These are phyloP conservation scores for Syrphus vitripennis DNA, from an alignment of 2,888 invertebrate genomes.

Conservation along the genomic window DNA sequence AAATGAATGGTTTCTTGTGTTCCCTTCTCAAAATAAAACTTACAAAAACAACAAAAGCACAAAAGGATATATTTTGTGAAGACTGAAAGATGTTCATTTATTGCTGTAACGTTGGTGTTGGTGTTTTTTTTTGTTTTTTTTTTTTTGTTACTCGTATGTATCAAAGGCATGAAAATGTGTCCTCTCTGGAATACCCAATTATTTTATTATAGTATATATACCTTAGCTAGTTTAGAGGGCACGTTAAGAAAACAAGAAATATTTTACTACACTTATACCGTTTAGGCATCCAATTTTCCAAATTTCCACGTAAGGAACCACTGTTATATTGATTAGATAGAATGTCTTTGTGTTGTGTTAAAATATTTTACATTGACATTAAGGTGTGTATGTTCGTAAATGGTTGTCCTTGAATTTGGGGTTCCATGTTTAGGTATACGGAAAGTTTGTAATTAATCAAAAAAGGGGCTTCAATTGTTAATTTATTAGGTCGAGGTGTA, in stretches of 20 bases:
- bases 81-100: constrained; percentile 15
- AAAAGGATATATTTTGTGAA: neutral
- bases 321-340: constrained; percentile 7
- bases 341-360: neutral
- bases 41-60: constrained; percentile 6
- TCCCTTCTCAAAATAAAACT: constrained; percentile 11
- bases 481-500: neutral
- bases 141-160: neutral
- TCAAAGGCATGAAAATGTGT: constrained; percentile 4
- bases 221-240: neutral
- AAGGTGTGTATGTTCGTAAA: neutral
- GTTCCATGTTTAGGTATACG: neutral
- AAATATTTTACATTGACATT: neutral
- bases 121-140: neutral
- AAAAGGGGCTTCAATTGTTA: neutral
- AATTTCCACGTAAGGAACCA: neutral
- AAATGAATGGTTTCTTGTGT: constrained; percentile 50
- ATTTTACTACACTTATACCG: neutral
- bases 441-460: constrained; percentile 5
- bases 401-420: constrained; percentile 1
- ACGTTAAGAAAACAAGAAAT: constrained; percentile 2
- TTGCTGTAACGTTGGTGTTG: neutral
- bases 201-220: too few species aligned
- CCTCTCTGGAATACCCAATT: constrained; percentile 13
- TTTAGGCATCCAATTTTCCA: neutral